Percentiles rank a stretch among this genome's conserved stretches.
Evolutionary conservation across 2,113 vertebrate genomes (phyloP).

Genomic region (Recurvirostra avosetta): DNA sequence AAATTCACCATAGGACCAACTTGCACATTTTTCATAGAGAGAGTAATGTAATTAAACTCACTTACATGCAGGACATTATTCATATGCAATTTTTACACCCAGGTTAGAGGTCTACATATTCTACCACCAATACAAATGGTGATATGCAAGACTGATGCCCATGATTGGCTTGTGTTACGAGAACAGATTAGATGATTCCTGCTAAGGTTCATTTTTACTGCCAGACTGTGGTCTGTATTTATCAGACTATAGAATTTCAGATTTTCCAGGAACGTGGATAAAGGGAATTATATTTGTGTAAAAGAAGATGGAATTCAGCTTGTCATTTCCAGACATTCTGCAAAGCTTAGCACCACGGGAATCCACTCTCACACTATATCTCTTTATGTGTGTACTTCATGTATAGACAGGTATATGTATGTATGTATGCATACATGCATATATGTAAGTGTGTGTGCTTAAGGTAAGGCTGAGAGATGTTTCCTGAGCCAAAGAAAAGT

Average conservation of each 20-base stretch:
- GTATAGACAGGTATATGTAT: background rate
- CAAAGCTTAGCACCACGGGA: background rate
- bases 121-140: background rate
- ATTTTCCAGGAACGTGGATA: background rate
- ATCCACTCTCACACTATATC: background rate
- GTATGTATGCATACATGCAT: accelerated
- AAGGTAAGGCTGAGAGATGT: background rate
- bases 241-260: background rate
- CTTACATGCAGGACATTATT: background rate
- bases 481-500: background rate
- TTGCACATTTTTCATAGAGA: background rate
- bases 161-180: background rate
- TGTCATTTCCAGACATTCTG: background rate
- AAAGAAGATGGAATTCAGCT: background rate
- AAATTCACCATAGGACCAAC: background rate
- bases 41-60: background rate
- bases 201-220: background rate
- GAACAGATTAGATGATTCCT: background rate
- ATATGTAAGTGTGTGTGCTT: background rate
- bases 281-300: background rate
- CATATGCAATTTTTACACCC: background rate
- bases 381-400: background rate
- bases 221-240: background rate
- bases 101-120: background rate
- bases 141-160: background rate